A percentile compares a stretch with the other conserved stretches of the same genome.
These are phyloP conservation scores for Cynaeus angustus DNA, from an alignment of 2,888 invertebrate genomes.

Conservation along the genomic window DNA sequence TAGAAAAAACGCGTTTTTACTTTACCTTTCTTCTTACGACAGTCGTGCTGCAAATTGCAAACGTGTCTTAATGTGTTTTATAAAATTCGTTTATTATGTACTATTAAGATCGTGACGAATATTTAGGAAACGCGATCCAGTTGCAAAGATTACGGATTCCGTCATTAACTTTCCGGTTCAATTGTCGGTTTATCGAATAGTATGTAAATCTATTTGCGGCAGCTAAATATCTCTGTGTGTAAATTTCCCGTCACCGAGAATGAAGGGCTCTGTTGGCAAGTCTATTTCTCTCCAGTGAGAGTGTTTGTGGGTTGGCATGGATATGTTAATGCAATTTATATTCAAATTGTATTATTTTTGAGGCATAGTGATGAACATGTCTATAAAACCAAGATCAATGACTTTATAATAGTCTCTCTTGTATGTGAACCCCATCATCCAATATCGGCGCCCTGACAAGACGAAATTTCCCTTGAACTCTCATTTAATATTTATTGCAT, in stretches of 20 bases:
- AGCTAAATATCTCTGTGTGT: constrained; percentile 18
- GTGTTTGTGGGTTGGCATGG: constrained; percentile 33
- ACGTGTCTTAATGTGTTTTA: no score
- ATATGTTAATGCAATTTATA: constrained; percentile 49
- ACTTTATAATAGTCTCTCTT: constrained; percentile 42
- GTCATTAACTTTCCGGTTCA: background rate
- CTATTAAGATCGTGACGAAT: no score
- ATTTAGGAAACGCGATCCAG: no score
- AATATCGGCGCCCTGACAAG: constrained; percentile 37
- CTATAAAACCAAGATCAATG: constrained; percentile 46
- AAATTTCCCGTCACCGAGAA: background rate
- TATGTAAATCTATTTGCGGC: constrained; percentile 18
- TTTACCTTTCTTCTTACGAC: no score
- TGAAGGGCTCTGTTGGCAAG: constrained; percentile 18
- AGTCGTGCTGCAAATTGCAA: no score
- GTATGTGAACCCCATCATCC: constrained; percentile 39
- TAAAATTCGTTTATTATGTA: no score
- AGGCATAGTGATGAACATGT: constrained; percentile 44
- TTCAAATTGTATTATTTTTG: constrained; percentile 47
- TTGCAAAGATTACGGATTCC: background rate
- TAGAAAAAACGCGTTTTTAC: no score
- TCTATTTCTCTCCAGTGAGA: constrained; percentile 27
- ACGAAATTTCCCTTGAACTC: constrained; percentile 36
- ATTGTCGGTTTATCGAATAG: constrained; percentile 1
- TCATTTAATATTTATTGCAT: constrained; percentile 44